A percentile compares a stretch with the other conserved stretches of the same genome.
Evolutionary conservation across 2,888 invertebrate species (phyloP).

Genomic region (Tolmerus cingulatus): DNA sequence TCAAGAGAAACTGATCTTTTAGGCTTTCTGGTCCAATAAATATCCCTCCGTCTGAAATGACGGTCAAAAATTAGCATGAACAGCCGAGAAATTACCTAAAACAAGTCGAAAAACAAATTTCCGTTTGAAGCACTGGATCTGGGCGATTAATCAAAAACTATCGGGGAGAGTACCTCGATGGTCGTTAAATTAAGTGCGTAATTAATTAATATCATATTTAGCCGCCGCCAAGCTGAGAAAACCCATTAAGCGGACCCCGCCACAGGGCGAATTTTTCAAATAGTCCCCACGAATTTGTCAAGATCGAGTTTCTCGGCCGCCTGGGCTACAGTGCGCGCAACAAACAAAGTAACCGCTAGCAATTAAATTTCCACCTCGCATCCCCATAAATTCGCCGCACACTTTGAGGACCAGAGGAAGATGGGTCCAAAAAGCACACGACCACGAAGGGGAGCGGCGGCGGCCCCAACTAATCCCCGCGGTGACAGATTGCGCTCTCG

Average conservation of each 20-base stretch:
- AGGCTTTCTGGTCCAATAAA: not conserved
- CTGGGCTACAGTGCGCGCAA: constrained; percentile 41
- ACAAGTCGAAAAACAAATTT: not conserved
- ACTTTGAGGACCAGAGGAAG: constrained; percentile 28
- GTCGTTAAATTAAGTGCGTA: constrained; percentile 65
- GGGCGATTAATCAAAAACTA: constrained; percentile 36
- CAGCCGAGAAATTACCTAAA: not conserved
- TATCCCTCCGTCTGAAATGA: not conserved
- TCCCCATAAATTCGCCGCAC: constrained; percentile 43
- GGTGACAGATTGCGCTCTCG: constrained; percentile 19
- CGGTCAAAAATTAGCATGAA: not conserved
- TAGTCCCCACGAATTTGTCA: constrained; percentile 53
- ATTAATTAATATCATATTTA: constrained; percentile 65
- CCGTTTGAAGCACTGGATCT: not conserved
- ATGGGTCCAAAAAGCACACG: not conserved
- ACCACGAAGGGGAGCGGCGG: not conserved
- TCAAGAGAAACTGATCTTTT: not conserved
- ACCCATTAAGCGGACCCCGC: constrained; percentile 58
- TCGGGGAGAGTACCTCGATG: constrained; percentile 49
- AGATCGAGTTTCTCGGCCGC: constrained; percentile 53
- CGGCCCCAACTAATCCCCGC: not conserved
- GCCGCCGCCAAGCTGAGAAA: constrained; percentile 65
- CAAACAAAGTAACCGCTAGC: constrained; percentile 17
- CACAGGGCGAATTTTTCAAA: constrained; percentile 50
- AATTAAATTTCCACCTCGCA: constrained; percentile 6